Base-by-base conservation (phyloP, 2,113 vertebrate species). In the Dipodomys merriami region DNA sequence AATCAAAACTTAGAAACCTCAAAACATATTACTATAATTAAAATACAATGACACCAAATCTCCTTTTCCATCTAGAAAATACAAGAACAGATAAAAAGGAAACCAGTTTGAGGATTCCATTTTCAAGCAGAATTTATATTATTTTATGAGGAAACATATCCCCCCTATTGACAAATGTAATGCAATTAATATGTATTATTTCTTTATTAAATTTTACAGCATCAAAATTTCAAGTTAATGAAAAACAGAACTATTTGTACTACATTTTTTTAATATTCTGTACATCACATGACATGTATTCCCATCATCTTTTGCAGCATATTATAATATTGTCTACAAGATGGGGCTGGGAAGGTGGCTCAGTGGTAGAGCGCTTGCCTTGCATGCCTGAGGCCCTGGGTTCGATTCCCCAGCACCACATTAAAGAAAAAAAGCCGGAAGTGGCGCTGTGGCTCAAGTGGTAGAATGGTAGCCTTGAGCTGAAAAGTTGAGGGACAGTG, bases 1-100 rank as follows among this genome's bases (percentile, higher is more conserved):
- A 91, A 93, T 27, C 30, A 73, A 92, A 92, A 74, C 35, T 78
- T 93, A 60, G 68, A 95, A 93, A 73, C 60, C 69, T 91, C 60
- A 53, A 89, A 73, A 53, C 29, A 68, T 15, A 71, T 46, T 81
- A 60, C 20, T 82, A 68, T 83, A 83, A 79, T 95, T 92, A 91
- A 92, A 94, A 84, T 65, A 39, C 71, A 82, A 92, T 81, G 33
- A 49, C 22, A 10, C 33, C 7, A 30, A 94, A 69, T 74, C n/a
- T 57, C 72, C 60, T 76, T 90, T 77, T 86, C 57, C 22, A 93
- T 71, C 15, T 83, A 84, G 60, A 90, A 96, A 90, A 79, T 33
- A 62, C 5, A 94, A 72, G 62, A 72, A 79, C 1, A 2, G 62
- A 46, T 49, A 65, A 19, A 86, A 30, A 91, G 13, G 80, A 89